Conservation (phyloP, 2,113 vertebrate species). For the Hydropotes inermis region DNA sequence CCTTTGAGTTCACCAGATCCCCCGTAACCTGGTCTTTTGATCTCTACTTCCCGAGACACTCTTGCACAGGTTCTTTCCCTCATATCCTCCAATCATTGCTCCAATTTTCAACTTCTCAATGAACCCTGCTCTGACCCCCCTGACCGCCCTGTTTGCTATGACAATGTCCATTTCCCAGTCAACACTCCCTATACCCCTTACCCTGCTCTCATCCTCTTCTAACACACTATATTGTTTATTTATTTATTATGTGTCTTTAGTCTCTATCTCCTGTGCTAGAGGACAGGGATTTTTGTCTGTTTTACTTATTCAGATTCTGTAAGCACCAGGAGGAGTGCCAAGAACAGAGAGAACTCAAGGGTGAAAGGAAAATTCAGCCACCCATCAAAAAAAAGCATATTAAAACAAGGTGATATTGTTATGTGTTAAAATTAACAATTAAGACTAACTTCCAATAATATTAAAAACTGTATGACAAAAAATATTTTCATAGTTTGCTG, state of each 20-base stretch:
- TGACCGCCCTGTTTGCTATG: background rate
- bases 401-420: background rate
- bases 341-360: background rate
- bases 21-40: background rate
- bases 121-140: background rate
- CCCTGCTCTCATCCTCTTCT: background rate
- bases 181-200: background rate
- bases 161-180: background rate
- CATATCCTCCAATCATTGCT: background rate
- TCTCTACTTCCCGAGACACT: background rate
- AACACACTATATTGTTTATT: background rate
- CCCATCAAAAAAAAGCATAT: background rate
- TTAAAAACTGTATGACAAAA: background rate
- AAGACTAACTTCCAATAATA: background rate
- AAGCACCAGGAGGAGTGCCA: background rate
- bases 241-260: background rate
- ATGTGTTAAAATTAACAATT: background rate
- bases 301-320: background rate
- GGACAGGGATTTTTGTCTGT: background rate
- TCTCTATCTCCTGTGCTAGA: background rate
- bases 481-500: background rate
- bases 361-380: background rate
- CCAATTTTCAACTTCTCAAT: background rate
- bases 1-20: background rate
- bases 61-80: background rate